Conservation (phyloP, 2,888 invertebrate genomes). For the Corbicula japonica region DNA sequence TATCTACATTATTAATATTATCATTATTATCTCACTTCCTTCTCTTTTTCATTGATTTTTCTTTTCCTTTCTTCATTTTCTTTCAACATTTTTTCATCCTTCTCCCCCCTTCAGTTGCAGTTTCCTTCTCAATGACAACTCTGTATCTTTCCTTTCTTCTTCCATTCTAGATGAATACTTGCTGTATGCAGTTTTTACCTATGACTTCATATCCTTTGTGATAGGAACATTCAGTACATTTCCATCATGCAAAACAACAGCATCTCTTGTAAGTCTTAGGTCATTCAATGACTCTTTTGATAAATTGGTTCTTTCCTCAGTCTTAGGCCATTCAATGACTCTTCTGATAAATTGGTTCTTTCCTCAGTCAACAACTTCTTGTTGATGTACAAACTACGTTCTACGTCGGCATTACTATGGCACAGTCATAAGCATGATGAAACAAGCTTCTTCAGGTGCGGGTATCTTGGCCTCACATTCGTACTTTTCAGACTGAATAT, state of each 20-base stretch:
- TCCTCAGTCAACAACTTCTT: conserved; percentile 50
- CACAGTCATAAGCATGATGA: conserved; percentile 39
- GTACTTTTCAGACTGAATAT: conserved; percentile 35
- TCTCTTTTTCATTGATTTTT: conserved; percentile 37
- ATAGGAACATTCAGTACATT: conserved; percentile 28
- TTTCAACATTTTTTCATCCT: conserved; percentile 4
- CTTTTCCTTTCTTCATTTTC: conserved; percentile 28
- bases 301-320: conserved; percentile 44
- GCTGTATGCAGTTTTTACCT: conserved; percentile 22
- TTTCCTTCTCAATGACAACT: conserved; percentile 1
- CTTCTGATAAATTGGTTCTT: conserved; percentile 46
- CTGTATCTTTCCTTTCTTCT: conserved; percentile 24
- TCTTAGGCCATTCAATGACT: conserved; percentile 45
- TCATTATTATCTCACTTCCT: conserved; percentile 36
- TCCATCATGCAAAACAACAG: not conserved
- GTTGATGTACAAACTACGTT: conserved; percentile 44
- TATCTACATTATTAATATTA: too few relatives aligned
- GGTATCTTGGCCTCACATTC: conserved; percentile 28
- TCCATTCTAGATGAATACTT: conserved; percentile 32
- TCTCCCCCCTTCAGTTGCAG: conserved; percentile 12
- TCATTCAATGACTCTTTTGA: conserved; percentile 49
- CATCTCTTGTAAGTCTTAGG: conserved; percentile 27
- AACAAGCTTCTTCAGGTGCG: conserved; percentile 35
- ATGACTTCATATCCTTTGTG: conserved; percentile 4
- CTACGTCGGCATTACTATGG: conserved; percentile 53